Evolutionary conservation across 2,888 invertebrate genomes (phyloP).

Genomic region (Phasia obesa): DNA sequence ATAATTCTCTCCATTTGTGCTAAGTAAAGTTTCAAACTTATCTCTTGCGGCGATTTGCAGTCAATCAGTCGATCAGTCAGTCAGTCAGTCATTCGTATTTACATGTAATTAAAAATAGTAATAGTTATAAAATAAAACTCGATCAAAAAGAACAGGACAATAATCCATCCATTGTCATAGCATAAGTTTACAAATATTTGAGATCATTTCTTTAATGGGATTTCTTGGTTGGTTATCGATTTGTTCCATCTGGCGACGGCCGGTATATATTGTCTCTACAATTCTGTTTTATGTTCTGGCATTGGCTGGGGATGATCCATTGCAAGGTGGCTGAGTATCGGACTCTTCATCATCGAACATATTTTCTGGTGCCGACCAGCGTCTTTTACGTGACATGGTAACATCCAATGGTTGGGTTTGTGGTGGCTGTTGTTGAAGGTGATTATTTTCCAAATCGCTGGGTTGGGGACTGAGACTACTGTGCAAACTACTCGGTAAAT

Average conservation of each 20-base stretch:
- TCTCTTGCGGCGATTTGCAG: slow-evolving; percentile 44
- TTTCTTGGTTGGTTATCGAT: slow-evolving; percentile 27
- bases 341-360: slow-evolving; percentile 77
- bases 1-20: not conserved
- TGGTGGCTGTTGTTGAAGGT: slow-evolving; percentile 57
- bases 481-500: slow-evolving; percentile 36
- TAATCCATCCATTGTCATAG: slow-evolving; percentile 61
- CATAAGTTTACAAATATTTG: slow-evolving; percentile 68
- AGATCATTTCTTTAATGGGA: slow-evolving; percentile 63
- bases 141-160: slow-evolving; percentile 55
- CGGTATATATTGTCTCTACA: slow-evolving; percentile 23
- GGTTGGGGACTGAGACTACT: slow-evolving; percentile 51
- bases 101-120: slow-evolving; percentile 36
- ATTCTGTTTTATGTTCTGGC: slow-evolving; percentile 66
- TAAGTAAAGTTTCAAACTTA: slow-evolving; percentile 37
- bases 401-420: slow-evolving; percentile 72
- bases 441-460: slow-evolving; percentile 52
- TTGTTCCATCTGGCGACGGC: slow-evolving; percentile 5
- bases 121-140: slow-evolving; percentile 41
- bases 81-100: slow-evolving; percentile 39
- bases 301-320: slow-evolving; percentile 53
- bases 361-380: slow-evolving; percentile 84
- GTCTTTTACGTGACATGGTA: slow-evolving; percentile 78
- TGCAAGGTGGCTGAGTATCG: slow-evolving; percentile 63
- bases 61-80: slow-evolving; percentile 29